Evolutionary conservation across 2,113 vertebrate genomes (phyloP), one percentile per base, ranked within the genome.

Genomic region (Monopterus albus): DNA sequence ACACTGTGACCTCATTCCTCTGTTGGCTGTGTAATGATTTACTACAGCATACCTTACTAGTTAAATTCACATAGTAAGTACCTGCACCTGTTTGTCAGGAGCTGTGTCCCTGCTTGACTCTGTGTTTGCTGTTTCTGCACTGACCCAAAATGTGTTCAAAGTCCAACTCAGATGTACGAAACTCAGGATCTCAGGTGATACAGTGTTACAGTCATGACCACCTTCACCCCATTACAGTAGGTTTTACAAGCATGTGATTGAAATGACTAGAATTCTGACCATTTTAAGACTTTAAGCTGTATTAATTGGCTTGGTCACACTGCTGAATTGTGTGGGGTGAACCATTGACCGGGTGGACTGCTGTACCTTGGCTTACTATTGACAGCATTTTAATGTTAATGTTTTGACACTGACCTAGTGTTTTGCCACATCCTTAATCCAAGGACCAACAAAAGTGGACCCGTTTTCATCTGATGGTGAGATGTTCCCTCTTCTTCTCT

Each of bases 11-110:
- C 66, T 84, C 72, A 71, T 58, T 42, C 70, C 72, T 82, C 47
- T 76, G 68, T 75, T 78, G 60, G 59, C 72, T 17, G 33, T 87
- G 84, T 91, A 94, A 92, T 94, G 60, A 94, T 94, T 92, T 72
- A 91, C 92, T 62, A 61, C 17, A 35, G 67, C 82, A 68, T 88
- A 86, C 91, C 91, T 90, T 88, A 83, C 46, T 28, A 17, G 72
- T 83, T 77, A 61, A 57, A 80, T 80, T 78, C 58, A 57, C 60
- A n/a, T 4, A 7, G 55, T 57, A 20, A 63, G 66, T 51, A 36
- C 47, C 42, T 74, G 73, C 75, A 64, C 35, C 80, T 89, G 82
- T 84, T 88, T 65, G 66, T 68, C 29, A 1, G 38, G 56, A 69
- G 51, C 81, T 64, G 63, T 33, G 65, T 33, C 25, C 40, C 52